Base-by-base conservation (phyloP, 2,113 vertebrate species). In the Pelmatolapia mariae region DNA sequence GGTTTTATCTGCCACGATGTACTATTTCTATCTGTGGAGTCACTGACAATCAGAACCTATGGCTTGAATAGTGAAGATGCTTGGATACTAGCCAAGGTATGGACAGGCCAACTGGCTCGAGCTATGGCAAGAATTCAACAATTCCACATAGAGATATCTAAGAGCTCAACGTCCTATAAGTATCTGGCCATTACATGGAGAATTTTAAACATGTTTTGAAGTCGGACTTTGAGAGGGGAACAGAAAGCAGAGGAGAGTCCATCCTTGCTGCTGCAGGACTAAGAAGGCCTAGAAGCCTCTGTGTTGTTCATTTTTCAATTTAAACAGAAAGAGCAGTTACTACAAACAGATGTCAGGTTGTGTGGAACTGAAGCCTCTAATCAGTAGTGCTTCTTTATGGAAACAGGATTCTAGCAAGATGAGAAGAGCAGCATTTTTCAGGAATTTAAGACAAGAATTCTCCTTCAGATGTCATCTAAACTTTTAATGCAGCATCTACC, bases 131-230 rank as follows among this genome's bases (percentile, higher is more conserved):
- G 22, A 88, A 88, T 80, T 82, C 81, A 89, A 82, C 53, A 83
- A 81, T 43, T 81, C 56, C 84, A 57, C 38, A 88, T 19, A 52
- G n/a, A 81, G 26, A 82, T 56, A 66, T 86, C n/a, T 43, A 81
- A 79, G 12, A 26, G 43, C 54, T 83, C 47, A 26, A 54, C 3
- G 26, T 81, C 36, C 36, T 50, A 31, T 18, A 83, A 83, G 38
- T 79, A 50, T 90, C 52, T 26, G 29, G 10, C 19, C n/a, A 47
- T 43, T 33, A 80, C 85, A 52, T 15, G 3, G 9, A 61, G 71
- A 88, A 90, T 86, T 91, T 73, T 59, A 82, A 86, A 87, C 82
- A 80, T 81, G 83, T 82, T 90, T 88, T 82, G 76, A 63, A 81
- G 78, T 76, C 12, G 5, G 57, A 57, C 47, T 81, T 87, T 82